Conservation (phyloP, 2,797 vertebrate genomes). For the Eulemur mongoz region DNA sequence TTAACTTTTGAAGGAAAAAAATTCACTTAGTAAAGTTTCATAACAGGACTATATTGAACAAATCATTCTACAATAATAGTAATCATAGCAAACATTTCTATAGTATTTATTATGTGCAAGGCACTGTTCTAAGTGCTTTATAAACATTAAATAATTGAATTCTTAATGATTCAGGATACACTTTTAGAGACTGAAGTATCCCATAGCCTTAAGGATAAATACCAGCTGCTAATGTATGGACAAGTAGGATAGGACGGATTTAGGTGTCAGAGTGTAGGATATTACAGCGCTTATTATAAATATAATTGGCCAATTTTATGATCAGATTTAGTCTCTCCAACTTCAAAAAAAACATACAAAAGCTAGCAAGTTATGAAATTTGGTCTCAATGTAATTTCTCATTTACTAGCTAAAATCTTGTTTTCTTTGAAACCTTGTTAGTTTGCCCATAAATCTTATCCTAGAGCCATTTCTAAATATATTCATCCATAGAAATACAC, state of each 20-base stretch:
- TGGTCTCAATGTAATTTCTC: not conserved
- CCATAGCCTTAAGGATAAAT: not conserved
- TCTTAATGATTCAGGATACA: not conserved
- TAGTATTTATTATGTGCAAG: not conserved
- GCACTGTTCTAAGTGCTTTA: not conserved
- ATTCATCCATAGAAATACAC: not conserved
- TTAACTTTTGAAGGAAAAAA: not conserved
- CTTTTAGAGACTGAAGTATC: not conserved
- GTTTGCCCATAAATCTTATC: conserved; percentile 7
- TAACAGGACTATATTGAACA: not conserved
- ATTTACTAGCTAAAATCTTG: not conserved
- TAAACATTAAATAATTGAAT: not conserved
- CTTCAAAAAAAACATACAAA: conserved; percentile 17
- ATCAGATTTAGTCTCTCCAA: not conserved
- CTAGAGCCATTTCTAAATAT: not conserved
- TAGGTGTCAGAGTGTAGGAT: not conserved
- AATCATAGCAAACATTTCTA: not conserved
- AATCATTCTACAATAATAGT: not conserved
- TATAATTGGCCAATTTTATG: not conserved
- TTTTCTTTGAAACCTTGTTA: conserved; percentile 3
- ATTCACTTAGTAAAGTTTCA: not conserved
- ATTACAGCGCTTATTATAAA: not conserved
- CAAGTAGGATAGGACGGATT: not conserved
- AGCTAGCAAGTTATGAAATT: conserved; percentile 6
- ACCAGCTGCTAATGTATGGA: not conserved